Evolutionary conservation across 2,888 invertebrate species (phyloP).

Genomic region (Leptopilina myrica): DNA sequence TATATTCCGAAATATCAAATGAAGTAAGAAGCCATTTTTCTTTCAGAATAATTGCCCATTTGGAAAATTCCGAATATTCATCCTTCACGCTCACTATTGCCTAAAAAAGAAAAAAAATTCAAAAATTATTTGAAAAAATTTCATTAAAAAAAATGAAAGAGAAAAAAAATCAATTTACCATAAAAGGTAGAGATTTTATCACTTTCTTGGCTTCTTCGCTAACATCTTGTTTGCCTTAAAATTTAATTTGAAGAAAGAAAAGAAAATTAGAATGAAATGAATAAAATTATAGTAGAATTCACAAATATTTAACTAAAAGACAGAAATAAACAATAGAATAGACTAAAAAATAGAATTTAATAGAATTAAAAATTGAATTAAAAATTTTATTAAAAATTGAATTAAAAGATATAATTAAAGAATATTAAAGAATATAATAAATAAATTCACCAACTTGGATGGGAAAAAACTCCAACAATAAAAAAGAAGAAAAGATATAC

Average conservation of each 20-base stretch:
- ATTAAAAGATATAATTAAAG: background rate
- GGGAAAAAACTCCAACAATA: background rate
- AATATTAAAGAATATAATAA: background rate
- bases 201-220: background rate
- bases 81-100: background rate
- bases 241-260: background rate
- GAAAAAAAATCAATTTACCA: background rate
- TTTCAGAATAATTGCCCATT: background rate
- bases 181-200: background rate
- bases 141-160: too few relatives aligned
- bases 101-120: background rate
- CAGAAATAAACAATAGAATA: background rate
- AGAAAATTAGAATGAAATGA: background rate
- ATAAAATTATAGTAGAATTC: background rate
- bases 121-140: background rate
- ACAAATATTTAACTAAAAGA: background rate
- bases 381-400: background rate
- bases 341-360: background rate
- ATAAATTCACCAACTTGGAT: conserved; percentile 5
- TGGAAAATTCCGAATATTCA: background rate
- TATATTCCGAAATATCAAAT: background rate
- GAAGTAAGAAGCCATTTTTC: conserved; percentile 1
- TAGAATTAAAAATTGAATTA: background rate
- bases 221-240: background rate
- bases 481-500: background rate